Percentiles rank a stretch among this genome's conserved stretches.
Conservation (phyloP, 2,113 vertebrate species). For the Marmota monax region DNA sequence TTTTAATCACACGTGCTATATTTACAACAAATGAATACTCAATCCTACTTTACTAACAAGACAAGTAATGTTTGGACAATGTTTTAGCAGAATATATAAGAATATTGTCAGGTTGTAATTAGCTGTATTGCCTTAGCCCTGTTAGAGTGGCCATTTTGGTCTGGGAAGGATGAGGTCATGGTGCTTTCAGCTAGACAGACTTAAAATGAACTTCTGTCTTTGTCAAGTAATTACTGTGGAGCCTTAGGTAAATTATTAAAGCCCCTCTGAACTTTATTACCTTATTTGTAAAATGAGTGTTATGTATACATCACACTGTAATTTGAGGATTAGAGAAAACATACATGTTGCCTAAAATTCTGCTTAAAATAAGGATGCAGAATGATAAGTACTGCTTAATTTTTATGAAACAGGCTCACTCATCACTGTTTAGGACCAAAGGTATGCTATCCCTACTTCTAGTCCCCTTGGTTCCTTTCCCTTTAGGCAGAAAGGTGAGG, state of each 20-base stretch:
- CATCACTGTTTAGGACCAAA: not conserved
- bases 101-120: not conserved
- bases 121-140: not conserved
- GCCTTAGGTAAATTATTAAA: constrained; percentile 12
- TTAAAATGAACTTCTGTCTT: not conserved
- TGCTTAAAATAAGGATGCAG: not conserved
- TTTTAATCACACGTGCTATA: constrained; percentile 28
- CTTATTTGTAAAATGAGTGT: constrained; percentile 49
- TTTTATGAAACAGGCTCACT: not conserved
- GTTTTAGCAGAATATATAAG: constrained; percentile 22
- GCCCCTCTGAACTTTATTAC: constrained; percentile 34
- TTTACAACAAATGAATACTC: constrained; percentile 54
- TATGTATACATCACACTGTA: not conserved
- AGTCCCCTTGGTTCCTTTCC: fast-evolving
- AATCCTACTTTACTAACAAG: constrained; percentile 22
- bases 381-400: not conserved
- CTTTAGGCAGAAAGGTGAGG: not conserved
- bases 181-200: not conserved
- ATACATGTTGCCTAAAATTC: not conserved
- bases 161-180: not conserved
- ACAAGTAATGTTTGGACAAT: not conserved
- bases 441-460: not conserved
- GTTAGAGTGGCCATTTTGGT: not conserved
- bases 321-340: constrained; percentile 35
- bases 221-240: not conserved